Conservation (phyloP, 2,888 invertebrate genomes). For the Coleophora deauratella region DNA sequence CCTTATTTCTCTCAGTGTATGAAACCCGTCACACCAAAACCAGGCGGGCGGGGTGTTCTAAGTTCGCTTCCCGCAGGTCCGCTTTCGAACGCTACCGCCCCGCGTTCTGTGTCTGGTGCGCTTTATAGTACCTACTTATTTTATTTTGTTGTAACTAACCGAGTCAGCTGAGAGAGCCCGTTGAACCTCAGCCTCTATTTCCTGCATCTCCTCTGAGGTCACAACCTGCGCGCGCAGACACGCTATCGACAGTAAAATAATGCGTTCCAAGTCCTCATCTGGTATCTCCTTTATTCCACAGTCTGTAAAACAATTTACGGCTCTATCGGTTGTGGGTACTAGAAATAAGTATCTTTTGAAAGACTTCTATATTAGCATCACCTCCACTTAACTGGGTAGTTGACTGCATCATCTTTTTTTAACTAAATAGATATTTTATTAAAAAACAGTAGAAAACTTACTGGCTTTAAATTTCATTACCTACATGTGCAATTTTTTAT, state of each 20-base stretch:
- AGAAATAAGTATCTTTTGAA: neutral
- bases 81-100: too few relatives aligned
- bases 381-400: neutral
- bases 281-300: slow-evolving; percentile 38
- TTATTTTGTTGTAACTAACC: slow-evolving; percentile 12
- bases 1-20: too few relatives aligned
- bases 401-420: neutral
- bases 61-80: too few relatives aligned
- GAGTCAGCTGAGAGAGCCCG: slow-evolving; percentile 25
- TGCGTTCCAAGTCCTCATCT: slow-evolving; percentile 31
- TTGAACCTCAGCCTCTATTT: slow-evolving; percentile 33
- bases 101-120: too few relatives aligned
- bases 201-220: slow-evolving; percentile 29
- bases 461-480: too few relatives aligned
- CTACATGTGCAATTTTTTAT: neutral
- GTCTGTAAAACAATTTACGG: slow-evolving; percentile 27
- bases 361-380: neutral
- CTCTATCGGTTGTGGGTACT: neutral
- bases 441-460: neutral
- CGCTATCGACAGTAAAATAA: slow-evolving; percentile 35
- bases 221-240: slow-evolving; percentile 49
- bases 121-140: too few relatives aligned
- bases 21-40: too few relatives aligned
- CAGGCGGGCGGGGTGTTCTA: too few relatives aligned
- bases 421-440: neutral